phyloP scores from a whole-genome alignment of 2,113 vertebrate genomes.

The Elaphurus davidianus region DNA sequence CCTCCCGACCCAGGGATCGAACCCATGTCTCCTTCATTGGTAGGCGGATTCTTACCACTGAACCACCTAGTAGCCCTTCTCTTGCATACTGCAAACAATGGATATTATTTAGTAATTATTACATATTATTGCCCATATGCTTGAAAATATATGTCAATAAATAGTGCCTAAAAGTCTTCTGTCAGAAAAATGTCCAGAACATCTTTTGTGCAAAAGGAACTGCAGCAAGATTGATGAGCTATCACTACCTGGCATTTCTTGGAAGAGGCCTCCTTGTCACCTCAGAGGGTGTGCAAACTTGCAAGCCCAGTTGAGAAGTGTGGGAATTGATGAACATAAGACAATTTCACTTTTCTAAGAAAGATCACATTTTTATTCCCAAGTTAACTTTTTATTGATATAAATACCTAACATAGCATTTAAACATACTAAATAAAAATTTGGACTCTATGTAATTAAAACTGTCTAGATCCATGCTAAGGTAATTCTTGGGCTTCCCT shows the following conservation, averaged over 20 bases:
- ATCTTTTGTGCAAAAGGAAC: background rate
- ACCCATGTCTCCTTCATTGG: background rate
- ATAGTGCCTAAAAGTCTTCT: background rate
- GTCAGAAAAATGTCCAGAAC: background rate
- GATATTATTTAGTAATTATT: background rate
- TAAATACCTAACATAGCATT: background rate
- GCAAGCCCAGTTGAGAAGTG: background rate
- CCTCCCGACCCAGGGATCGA: accelerated
- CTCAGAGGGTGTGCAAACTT: background rate
- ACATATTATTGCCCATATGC: background rate
- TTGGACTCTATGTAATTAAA: background rate
- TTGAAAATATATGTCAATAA: background rate
- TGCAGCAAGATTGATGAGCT: background rate
- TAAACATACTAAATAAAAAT: constrained; percentile 14
- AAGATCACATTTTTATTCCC: background rate
- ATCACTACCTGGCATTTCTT: background rate
- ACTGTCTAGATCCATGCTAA: background rate
- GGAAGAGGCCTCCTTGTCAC: background rate
- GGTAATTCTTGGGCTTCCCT: background rate
- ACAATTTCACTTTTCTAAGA: background rate
- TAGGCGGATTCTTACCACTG: background rate
- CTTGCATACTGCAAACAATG: background rate
- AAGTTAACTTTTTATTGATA: background rate
- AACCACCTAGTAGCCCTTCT: background rate
- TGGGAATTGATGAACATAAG: background rate